phyloP scores from a whole-genome alignment of 2,113 vertebrate species.

The Anser brachyrhynchus region DNA sequence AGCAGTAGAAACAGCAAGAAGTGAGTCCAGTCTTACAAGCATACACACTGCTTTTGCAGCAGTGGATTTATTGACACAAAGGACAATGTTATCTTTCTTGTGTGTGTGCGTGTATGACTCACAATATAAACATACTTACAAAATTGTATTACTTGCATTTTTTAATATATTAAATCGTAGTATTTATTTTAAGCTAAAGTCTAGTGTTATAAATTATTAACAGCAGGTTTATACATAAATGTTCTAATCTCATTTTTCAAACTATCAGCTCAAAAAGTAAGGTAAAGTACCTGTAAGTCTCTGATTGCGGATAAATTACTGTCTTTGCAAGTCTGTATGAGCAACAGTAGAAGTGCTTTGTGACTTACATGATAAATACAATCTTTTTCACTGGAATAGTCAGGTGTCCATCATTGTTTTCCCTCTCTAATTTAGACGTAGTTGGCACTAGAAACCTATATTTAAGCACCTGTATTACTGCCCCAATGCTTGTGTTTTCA shows the following conservation, averaged over 20 bases:
- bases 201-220: background rate
- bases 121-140: background rate
- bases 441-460: background rate
- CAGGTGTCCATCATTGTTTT: background rate
- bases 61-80: background rate
- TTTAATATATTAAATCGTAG: background rate
- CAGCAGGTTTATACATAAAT: background rate
- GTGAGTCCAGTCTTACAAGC: background rate
- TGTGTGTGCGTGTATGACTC: background rate
- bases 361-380: background rate
- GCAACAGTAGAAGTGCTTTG: background rate
- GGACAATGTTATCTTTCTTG: background rate
- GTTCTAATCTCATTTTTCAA: background rate
- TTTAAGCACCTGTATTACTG: background rate
- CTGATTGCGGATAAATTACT: background rate
- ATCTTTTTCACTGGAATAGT: background rate
- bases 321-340: background rate
- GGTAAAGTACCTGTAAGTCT: background rate
- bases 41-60: background rate
- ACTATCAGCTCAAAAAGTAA: background rate
- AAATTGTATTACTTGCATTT: background rate
- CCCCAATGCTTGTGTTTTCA: background rate
- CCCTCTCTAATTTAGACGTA: background rate
- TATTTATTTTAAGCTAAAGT: background rate
- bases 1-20: background rate